Percentiles rank a stretch among this genome's conserved stretches.
These are phyloP conservation scores for Acanthopleura granulata DNA, from an alignment of 2,888 invertebrate genomes.

Conservation along the genomic window DNA sequence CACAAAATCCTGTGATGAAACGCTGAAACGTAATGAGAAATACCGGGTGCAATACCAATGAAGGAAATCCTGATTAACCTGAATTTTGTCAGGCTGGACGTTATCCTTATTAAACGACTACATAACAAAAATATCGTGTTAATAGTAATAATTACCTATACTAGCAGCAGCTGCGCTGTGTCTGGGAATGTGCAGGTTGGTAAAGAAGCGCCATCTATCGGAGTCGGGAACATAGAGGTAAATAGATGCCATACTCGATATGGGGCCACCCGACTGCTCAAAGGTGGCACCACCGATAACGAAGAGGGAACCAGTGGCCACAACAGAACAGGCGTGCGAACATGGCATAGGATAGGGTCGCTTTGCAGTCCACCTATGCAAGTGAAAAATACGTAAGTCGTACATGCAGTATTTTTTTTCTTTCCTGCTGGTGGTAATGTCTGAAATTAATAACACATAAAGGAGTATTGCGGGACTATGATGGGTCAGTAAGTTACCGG, in stretches of 20 bases:
- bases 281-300: constrained; percentile 52
- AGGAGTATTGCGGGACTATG: no score
- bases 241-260: constrained; percentile 43
- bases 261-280: constrained; percentile 26
- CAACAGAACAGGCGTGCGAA: constrained; percentile 47
- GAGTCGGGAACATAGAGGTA: constrained; percentile 43
- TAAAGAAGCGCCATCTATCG: constrained; percentile 43
- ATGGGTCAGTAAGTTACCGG: no score
- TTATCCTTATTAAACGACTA: constrained; percentile 24
- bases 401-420: no score
- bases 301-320: constrained; percentile 39
- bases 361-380: constrained; percentile 40
- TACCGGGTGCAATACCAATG: no score
- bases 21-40: no score
- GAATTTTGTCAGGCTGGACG: no score
- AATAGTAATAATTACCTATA: constrained; percentile 28
- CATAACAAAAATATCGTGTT: no score
- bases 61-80: no score
- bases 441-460: no score
- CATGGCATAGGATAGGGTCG: constrained; percentile 40
- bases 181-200: constrained; percentile 37
- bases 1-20: no score
- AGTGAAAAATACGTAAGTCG: background rate
- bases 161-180: constrained; percentile 41
- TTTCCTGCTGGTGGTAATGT: no score